Evolutionary conservation across 2,797 vertebrate genomes (phyloP), one percentile per base, ranked within the genome.

Genomic region (Cynopterus sphinx): DNA sequence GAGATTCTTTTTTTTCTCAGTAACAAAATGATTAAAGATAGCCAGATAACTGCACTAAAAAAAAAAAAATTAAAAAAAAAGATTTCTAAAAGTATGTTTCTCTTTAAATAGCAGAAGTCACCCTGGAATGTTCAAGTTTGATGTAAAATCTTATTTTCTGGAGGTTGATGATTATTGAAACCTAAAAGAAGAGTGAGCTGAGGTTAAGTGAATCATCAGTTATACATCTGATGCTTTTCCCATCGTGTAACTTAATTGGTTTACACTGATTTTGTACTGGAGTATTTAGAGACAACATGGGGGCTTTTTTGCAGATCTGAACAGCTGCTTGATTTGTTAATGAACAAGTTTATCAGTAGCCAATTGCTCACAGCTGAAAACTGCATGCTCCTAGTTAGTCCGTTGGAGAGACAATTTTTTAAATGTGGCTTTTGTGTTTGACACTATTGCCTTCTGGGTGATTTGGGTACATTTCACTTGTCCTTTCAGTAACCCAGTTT

Each of bases 281-380:
- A 95, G 87, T 75, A 97, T 96, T 96, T 96, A 95, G 96, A 75
- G 85, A 97, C 93, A 97, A 96, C 87, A 92, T 51, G 68, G 93
- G 81, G 79, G 61, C 84, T 97, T 96, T 95, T 96, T 77, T 93
- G 81, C 65, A 95, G 91, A 93, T 96, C 87, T 90, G 91, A 97
- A 94, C 91, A 96, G 96, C 96, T 97, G 96, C 95, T 95, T 93
- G 94, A 91, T 96, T 97, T 97, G 93, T 92, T 97, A 96, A 97
- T 97, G 93, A 95, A 94, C 93, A 92, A 96, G 84, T 92, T 95
- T 97, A 93, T 97, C 91, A 96, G 95, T 94, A 94, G 90, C 78
- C 95, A 97, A 65, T 94, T 95, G 68, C 93, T 96, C 87, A 96
- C 85, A 90, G 81, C 70, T 97, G 96, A 97, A 96, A 95, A 71